Conservation (phyloP, 2,113 vertebrate genomes). For the Cryptotis parvus region DNA sequence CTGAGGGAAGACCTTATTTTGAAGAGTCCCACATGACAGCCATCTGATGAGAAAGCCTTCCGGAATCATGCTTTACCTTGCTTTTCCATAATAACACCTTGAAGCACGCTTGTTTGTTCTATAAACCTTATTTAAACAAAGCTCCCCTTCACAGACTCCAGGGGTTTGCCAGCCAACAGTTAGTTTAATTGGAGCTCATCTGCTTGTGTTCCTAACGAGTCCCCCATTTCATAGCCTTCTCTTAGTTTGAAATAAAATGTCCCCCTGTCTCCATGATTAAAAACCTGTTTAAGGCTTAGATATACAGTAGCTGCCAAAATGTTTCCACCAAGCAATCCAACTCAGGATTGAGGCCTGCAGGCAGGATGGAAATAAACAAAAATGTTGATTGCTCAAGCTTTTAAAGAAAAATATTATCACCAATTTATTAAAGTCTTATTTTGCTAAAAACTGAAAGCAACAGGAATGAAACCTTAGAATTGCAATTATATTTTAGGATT, state of each 20-base stretch:
- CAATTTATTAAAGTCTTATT: not conserved
- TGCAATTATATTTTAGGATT: not conserved
- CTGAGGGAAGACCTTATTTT: not conserved
- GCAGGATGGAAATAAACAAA: constrained; percentile 5
- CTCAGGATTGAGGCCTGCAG: not conserved
- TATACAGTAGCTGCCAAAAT: constrained; percentile 2
- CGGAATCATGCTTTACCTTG: not conserved
- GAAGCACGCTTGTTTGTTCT: not conserved
- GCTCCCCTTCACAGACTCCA: not conserved
- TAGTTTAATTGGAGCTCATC: constrained; percentile 70
- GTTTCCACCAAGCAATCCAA: not conserved
- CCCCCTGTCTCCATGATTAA: constrained; percentile 61
- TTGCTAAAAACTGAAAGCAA: not conserved
- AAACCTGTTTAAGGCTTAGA: constrained; percentile 61
- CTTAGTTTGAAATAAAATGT: constrained; percentile 57
- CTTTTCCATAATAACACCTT: constrained; percentile 35
- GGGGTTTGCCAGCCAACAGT: constrained; percentile 49
- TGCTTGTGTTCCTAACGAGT: constrained; percentile 71
- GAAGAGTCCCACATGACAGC: not conserved
- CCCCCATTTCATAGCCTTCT: constrained; percentile 40
- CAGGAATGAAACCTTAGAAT: not conserved
- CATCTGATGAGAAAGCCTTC: constrained; percentile 26
- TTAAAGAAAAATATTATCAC: not conserved
- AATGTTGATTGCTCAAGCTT: not conserved
- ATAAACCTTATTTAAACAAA: constrained; percentile 63